Evolutionary conservation across 2,888 invertebrate species (phyloP), one percentile per base, ranked within the genome.

Genomic region (Oegoconia quadripuncta): DNA sequence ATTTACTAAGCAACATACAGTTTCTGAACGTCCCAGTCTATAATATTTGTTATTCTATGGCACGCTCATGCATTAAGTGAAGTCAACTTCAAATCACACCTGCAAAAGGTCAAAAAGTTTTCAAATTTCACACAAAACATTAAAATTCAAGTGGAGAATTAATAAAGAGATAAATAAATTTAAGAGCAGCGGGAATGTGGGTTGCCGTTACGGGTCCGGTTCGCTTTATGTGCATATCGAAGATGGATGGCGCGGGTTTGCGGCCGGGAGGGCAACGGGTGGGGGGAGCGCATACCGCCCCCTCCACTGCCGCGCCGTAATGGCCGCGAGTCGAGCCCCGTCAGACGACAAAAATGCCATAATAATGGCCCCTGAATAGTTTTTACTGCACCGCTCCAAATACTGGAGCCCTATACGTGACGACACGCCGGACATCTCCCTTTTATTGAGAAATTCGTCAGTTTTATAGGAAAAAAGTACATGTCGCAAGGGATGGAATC

Each of bases 261-360:
- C 60, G 60, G 64, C 55, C 61, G 55, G 54, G 70, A 59, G 64
- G 56, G 59, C 46, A 57, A 46, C 52, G 52, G 57, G 53, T 52
- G 48, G 40, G 40, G 49, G 59, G 50, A 51, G 50, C 44, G 41
- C 41, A 41, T 35, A 42, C 48, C 57, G 52, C 64, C 67, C 67
- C 64, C 56, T 61, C 68, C 72, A 38, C 70, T 66, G 52, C 62
- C 59, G 60, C 67, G 48, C 66, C 60, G 69, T 79, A 79, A 87
- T 81, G 86, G 86, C 82, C 79, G 82, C 83, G 75, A 74, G 79
- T 74, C 75, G 62, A 73, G 72, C 76, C 80, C 81, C 74, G 81
- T 82, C 84, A 88, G 84, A 84, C 86, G 88, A 88, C 88, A 88
- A 88, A 88, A 88, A 88, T 88, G 88, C 88, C 81, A 88, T 88